Percentiles rank a stretch among this genome's conserved stretches.
Conservation (phyloP, 2,113 vertebrate species). For the Oncorhynchus mykiss region DNA sequence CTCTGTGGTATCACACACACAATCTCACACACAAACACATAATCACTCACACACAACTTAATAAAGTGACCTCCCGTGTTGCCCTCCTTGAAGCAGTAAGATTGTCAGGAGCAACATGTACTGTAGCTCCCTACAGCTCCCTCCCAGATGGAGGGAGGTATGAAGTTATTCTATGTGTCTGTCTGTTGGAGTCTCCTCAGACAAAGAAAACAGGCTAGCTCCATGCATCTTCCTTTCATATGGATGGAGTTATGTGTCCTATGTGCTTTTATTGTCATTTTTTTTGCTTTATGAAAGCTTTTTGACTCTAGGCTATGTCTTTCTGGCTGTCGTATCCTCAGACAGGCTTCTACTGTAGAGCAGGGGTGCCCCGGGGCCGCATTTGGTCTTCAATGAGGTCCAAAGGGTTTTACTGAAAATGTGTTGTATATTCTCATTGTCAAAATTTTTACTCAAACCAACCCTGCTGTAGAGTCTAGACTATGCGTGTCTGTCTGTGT, state of each 20-base stretch:
- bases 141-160: too few relatives aligned
- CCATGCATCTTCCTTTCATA: background rate
- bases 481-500: too few relatives aligned
- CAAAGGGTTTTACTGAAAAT: too few relatives aligned
- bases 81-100: background rate
- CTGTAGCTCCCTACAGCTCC: too few relatives aligned
- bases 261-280: background rate
- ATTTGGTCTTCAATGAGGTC: too few relatives aligned
- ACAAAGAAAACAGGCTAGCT: background rate
- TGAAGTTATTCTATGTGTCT: too few relatives aligned
- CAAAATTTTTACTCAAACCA: too few relatives aligned
- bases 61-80: background rate
- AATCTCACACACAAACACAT: background rate
- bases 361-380: too few relatives aligned
- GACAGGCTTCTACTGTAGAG: too few relatives aligned
- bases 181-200: background rate
- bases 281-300: conserved; percentile 4
- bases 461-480: too few relatives aligned
- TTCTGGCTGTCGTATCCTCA: conserved; percentile 25
- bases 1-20: background rate
- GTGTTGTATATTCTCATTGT: too few relatives aligned
- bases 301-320: conserved; percentile 31
- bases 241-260: background rate
- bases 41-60: background rate
- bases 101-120: background rate